Base-by-base conservation (phyloP, 2,797 vertebrate species). In the Chromobotia macracanthus region DNA sequence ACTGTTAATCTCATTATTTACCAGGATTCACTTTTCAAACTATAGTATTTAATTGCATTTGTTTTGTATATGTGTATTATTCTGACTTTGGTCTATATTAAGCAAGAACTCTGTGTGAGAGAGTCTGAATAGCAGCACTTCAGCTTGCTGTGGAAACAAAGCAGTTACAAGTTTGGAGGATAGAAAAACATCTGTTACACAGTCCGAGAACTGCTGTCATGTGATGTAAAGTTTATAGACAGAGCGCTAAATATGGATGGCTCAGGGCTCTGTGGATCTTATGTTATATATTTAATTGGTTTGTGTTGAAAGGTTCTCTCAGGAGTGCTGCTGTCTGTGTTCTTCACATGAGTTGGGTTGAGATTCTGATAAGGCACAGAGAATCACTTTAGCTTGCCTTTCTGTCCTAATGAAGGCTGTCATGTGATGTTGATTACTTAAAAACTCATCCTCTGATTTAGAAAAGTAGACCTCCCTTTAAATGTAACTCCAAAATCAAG, bases 281-380 rank as follows among this genome's bases (percentile, higher is more conserved):
- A 46, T 9, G 44, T 72, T 75, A 82, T 85, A 80, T 82, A 80
- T 85, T 83, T 80, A 82, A 83, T 83, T 80, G 66, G 80, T 58
- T 80, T 63, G 55, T 63, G 67, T 51, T 81, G 69, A 82, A 72
- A 82, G 69, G 13, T 70, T 80, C 8, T 84, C 79, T 87, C 75
- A 0, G 19, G 65, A 74, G 35, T 67, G 18, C 11, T 0, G 55
- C 70, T 55, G 61, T 51, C 77, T 72, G 60, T 18, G 23, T 31
- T 28, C 77, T 77, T 86, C 81, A 83, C 72, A 83, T 78, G 55
- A 74, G 23, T 61, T 77, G 50, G 70, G 18, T 53, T 82, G 75
- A 77, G 80, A 84, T 58, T 77, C 65, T 80, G 72, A 83, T 82
- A 25, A 70, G 68, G 55, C 74, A 83, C 60, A 80, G 63, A 58